Conservation (phyloP, 2,797 vertebrate species). For the Balearica regulorum region DNA sequence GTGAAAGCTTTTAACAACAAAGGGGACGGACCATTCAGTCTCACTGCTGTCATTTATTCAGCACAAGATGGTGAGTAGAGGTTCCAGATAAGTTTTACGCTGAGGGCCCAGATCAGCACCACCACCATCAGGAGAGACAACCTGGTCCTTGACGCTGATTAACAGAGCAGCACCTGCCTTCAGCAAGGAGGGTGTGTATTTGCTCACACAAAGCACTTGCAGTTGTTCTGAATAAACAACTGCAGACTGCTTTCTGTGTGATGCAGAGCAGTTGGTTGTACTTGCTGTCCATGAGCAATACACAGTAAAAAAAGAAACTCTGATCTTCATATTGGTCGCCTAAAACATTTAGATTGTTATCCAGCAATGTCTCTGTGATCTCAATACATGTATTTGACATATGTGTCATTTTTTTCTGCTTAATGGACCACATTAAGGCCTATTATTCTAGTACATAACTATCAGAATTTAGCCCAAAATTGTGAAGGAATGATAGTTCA, state of each 20-base stretch:
- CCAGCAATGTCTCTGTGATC: background rate
- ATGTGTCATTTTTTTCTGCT: background rate
- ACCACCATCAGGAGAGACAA: background rate
- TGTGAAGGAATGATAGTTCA: background rate
- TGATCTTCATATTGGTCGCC: background rate
- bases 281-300: background rate
- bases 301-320: background rate
- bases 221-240: background rate
- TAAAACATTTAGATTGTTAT: background rate
- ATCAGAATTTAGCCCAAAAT: background rate
- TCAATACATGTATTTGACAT: background rate
- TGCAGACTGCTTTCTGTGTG: background rate
- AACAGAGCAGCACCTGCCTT: background rate
- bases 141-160: background rate
- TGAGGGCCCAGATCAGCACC: background rate
- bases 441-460: background rate
- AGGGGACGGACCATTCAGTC: slow-evolving; percentile 93
- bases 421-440: background rate
- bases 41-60: slow-evolving; percentile 83
- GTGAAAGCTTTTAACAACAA: slow-evolving; percentile 91
- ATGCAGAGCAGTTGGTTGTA: background rate
- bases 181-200: background rate
- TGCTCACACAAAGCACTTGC: background rate
- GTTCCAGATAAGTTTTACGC: background rate
- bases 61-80: slow-evolving; percentile 86